Evolutionary conservation across 2,888 invertebrate species (phyloP), one percentile per base, ranked within the genome.

Genomic region (Drosophila quinaria): DNA sequence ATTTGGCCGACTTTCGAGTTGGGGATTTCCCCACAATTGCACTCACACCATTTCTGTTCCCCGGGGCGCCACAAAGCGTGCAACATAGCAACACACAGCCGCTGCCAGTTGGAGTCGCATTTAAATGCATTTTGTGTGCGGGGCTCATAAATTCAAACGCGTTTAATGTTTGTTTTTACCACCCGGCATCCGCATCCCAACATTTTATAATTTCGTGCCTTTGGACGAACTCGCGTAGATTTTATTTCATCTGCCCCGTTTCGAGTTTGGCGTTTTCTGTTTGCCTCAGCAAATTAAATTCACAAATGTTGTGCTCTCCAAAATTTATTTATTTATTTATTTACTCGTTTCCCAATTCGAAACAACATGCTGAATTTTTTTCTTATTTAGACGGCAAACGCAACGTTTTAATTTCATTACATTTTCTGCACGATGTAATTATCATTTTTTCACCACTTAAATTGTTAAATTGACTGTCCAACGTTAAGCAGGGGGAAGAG

Each of bases 61-160:
- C 50, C 33, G 37, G 42, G 44, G 61, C 75, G 56, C 70, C 69
- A 42, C 74, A 71, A 66, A 72, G 68, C 67, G 59, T 78, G 58
- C 74, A 66, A 35, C 71, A 37, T 37, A 77, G 25, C 15, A 37
- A 37, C 39, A 31, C 58, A 37, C 51, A 31, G 42, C 31, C 50
- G 54, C 44, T 46, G 61, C 71, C 70, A 55, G 71, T 65, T 65
- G 72, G 58, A 55, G 70, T 35, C 75, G 56, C 81, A 89, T 89
- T 89, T 86, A 89, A 86, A 86, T 86, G 89, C 89, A 87, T 87
- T 89, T 73, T 77, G 88, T 74, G 80, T 80, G 69, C 86, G 52
- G 39, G 76, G 71, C 88, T 70, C 90, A 88, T 86, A 86, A 86
- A 86, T 86, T 88, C 78, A 70, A 71, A 70, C 72, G 70, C 87